These are phyloP conservation scores for Myiotriccus ornatus DNA, from an alignment of 2,797 vertebrate species.

Conservation along the genomic window DNA sequence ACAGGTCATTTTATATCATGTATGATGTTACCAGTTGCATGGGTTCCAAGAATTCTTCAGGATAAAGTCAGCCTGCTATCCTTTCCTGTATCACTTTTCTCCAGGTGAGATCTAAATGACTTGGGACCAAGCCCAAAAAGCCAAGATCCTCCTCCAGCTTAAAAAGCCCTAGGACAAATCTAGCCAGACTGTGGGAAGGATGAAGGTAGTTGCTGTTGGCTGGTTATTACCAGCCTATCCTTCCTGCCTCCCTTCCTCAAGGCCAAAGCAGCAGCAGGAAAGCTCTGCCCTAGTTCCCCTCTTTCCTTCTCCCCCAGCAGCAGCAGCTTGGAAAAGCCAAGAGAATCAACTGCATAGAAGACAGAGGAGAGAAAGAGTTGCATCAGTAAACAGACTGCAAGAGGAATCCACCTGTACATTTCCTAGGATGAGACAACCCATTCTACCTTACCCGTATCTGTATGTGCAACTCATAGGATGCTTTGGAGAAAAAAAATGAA, in stretches of 20 bases:
- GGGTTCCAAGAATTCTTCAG: neutral
- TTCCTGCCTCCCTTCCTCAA: neutral
- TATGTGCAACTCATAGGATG: neutral
- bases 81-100: neutral
- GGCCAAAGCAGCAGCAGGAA: neutral
- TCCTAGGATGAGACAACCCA: neutral
- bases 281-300: neutral
- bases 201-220: neutral
- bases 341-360: neutral
- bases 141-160: neutral
- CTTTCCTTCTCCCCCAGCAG: neutral
- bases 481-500: rapidly evolving
- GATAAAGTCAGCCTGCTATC: neutral
- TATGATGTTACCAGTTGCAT: neutral
- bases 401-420: neutral
- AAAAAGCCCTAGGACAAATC: neutral
- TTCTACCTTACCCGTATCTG: neutral
- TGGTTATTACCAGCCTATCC: neutral
- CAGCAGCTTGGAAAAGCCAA: neutral
- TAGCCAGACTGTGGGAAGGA: neutral
- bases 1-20: neutral
- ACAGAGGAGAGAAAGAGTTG: neutral
- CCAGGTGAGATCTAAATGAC: neutral
- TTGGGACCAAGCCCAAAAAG: neutral
- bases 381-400: neutral